A percentile compares a stretch with the other conserved stretches of the same genome.
phyloP scores from a whole-genome alignment of 1,140 invertebrate genomes.

The Trichogramma pretiosum region DNA sequence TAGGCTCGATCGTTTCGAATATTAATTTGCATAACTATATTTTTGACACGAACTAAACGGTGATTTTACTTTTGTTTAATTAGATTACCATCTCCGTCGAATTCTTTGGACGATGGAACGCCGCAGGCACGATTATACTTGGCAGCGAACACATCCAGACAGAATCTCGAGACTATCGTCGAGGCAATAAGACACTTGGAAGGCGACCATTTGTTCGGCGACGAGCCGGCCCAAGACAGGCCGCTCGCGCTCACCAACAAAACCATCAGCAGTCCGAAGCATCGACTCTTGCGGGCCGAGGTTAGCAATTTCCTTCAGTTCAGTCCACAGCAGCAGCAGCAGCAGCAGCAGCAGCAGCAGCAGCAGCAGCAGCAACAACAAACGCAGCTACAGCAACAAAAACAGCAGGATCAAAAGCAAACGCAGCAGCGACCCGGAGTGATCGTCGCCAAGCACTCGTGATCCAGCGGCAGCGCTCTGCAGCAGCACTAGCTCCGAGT shows the following conservation, averaged over 20 bases:
- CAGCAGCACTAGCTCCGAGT: constrained; percentile 21
- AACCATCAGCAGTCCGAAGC: constrained; percentile 8
- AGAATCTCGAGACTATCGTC: constrained; percentile 94
- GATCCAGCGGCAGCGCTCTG: constrained; percentile 41
- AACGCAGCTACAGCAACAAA: constrained; percentile 51
- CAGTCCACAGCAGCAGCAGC: constrained; percentile 44
- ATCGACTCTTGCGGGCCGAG: constrained; percentile 48
- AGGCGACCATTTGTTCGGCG: constrained; percentile 82
- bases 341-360: constrained; percentile 52
- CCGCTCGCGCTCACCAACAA: constrained; percentile 65
- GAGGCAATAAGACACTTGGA: constrained; percentile 95
- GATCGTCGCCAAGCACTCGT: constrained; percentile 75
- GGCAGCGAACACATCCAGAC: constrained; percentile 74
- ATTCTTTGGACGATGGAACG: constrained; percentile 47
- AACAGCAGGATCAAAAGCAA: constrained; percentile 39
- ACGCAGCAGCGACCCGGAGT: constrained; percentile 73
- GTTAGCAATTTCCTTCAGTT: constrained; percentile 59
- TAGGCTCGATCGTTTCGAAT: constrained; percentile 16
- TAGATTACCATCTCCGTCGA: constrained; percentile 51
- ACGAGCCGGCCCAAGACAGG: constrained; percentile 60
- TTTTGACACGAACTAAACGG: too few relatives aligned
- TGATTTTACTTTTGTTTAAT: too few relatives aligned
- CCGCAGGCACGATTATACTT: constrained; percentile 56
- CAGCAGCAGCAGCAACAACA: constrained; percentile 40
- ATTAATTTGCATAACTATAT: too few relatives aligned